phyloP scores from a whole-genome alignment of 1,140 invertebrate species.

The Pogonomyrmex barbatus region DNA sequence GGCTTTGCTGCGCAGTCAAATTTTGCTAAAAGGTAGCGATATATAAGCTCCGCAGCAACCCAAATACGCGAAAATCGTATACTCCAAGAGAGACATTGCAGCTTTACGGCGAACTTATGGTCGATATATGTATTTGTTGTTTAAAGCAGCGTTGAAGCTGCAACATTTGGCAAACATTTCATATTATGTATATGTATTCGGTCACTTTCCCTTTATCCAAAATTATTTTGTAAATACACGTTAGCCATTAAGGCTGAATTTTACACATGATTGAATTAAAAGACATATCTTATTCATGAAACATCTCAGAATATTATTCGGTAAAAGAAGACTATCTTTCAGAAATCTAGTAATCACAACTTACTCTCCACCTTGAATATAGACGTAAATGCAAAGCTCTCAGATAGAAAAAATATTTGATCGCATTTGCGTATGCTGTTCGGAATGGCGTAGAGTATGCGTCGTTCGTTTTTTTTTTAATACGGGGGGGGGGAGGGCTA shows the following conservation, averaged over 20 bases:
- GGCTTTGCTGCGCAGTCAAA: slow-evolving; percentile 52
- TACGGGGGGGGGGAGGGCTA: neutral
- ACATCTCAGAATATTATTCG: neutral
- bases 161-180: neutral
- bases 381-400: neutral
- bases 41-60: slow-evolving; percentile 18
- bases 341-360: neutral
- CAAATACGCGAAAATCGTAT: slow-evolving; percentile 19
- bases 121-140: neutral
- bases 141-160: neutral
- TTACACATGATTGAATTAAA: neutral
- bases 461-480: slow-evolving; percentile 32
- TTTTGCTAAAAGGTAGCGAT: slow-evolving; percentile 54
- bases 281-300: no score
- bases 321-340: neutral
- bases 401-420: slow-evolving; percentile 13
- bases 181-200: neutral
- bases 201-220: neutral
- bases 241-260: neutral
- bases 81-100: slow-evolving; percentile 11
- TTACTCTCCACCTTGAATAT: neutral
- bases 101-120: slow-evolving; percentile 20
- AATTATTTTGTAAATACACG: slow-evolving; percentile 1
- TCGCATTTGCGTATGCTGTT: neutral
- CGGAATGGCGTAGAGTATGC: neutral